These are phyloP conservation scores for Rissa tridactyla DNA, from an alignment of 2,113 vertebrate species.

Conservation along the genomic window DNA sequence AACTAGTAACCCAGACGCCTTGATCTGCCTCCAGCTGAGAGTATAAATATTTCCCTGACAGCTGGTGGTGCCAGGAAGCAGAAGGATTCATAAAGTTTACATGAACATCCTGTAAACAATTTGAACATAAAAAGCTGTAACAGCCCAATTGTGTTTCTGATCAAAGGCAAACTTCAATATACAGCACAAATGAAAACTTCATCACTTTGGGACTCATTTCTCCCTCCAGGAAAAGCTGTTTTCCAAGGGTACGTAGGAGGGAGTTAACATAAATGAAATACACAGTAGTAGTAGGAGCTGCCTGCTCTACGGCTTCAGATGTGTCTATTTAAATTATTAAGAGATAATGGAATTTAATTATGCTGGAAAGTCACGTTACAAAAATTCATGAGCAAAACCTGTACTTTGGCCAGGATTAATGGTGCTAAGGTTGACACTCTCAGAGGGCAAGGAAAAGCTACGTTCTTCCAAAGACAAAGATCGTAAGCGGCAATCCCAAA, in stretches of 20 bases:
- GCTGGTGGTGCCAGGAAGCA: slow-evolving; percentile 71
- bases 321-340: slow-evolving; percentile 41
- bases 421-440: background rate
- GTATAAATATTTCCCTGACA: slow-evolving; percentile 72
- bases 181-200: slow-evolving; percentile 54
- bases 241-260: slow-evolving; percentile 46
- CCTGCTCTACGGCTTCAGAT: slow-evolving; percentile 36
- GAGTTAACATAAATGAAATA: slow-evolving; percentile 49
- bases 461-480: background rate
- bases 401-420: background rate
- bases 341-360: slow-evolving; percentile 53
- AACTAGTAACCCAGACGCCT: slow-evolving; percentile 31
- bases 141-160: slow-evolving; percentile 68
- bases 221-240: slow-evolving; percentile 56
- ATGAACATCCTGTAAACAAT: slow-evolving; percentile 77
- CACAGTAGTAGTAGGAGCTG: slow-evolving; percentile 9
- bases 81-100: slow-evolving; percentile 79
- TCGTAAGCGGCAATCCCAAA: background rate
- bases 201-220: slow-evolving; percentile 45
- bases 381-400: slow-evolving; percentile 1
- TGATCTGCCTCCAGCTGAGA: slow-evolving; percentile 59
- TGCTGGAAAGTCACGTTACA: background rate
- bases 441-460: background rate
- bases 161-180: slow-evolving; percentile 66
- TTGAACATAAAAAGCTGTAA: slow-evolving; percentile 71